Evolutionary conservation across 2,113 vertebrate species (phyloP).

Genomic region (Eclectus roratus): DNA sequence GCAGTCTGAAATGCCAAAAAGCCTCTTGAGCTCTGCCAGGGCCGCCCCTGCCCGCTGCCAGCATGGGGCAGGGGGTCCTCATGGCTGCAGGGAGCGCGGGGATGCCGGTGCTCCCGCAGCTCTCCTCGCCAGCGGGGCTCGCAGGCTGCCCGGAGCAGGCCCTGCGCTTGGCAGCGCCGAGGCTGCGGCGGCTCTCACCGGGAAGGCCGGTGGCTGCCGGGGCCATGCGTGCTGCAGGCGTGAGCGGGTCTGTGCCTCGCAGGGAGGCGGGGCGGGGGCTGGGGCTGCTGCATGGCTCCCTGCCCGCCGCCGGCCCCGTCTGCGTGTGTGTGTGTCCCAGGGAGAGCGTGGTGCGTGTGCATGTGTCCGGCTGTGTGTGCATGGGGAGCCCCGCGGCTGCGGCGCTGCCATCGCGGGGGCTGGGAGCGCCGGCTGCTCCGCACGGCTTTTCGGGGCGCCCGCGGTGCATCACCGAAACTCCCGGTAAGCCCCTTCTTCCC

Average conservation of each 20-base stretch:
- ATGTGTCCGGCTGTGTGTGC: neutral
- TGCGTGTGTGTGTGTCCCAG: neutral
- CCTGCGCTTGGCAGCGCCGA: neutral
- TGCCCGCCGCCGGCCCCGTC: neutral
- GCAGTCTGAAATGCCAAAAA: neutral
- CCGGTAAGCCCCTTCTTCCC: neutral
- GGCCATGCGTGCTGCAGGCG: neutral
- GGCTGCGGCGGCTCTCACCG: neutral
- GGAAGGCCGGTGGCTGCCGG: neutral
- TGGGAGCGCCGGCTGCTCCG: neutral
- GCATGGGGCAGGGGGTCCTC: neutral
- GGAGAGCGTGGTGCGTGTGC: neutral
- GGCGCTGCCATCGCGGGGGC: neutral
- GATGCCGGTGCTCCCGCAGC: neutral
- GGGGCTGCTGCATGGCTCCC: neutral
- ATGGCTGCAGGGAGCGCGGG: fast-evolving
- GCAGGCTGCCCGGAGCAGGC: neutral
- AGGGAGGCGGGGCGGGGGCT: neutral
- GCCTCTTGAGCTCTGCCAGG: neutral
- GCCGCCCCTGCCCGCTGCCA: neutral
- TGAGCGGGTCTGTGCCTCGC: neutral
- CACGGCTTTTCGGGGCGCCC: neutral
- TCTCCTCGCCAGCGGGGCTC: neutral
- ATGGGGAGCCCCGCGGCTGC: neutral
- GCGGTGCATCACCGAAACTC: slow-evolving; percentile 20